phyloP scores from a whole-genome alignment of 2,113 vertebrate species.

The Psittacara wagleri region DNA sequence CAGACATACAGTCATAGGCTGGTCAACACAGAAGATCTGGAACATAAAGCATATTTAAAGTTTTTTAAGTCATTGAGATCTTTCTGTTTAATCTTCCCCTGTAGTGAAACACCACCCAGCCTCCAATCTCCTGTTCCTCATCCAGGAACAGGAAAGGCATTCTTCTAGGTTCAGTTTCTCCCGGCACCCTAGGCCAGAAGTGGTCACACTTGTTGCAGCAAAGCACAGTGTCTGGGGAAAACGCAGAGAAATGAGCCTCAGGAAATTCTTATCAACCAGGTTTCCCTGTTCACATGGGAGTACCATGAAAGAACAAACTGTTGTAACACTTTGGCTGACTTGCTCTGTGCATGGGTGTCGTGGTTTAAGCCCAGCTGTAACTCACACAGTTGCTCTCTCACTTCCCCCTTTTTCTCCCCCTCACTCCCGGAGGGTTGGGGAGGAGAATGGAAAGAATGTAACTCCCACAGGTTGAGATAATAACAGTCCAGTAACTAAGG shows the following conservation, averaged over 20 bases:
- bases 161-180: not conserved
- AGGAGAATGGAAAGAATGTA: too few relatives aligned
- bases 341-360: not conserved
- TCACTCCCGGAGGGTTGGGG: too few relatives aligned
- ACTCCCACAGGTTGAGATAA: too few relatives aligned
- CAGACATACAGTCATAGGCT: not conserved
- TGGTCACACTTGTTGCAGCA: not conserved
- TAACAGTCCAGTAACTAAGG: too few relatives aligned
- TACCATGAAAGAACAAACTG: not conserved
- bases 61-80: accelerated
- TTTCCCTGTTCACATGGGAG: not conserved
- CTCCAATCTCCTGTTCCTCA: not conserved
- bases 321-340: not conserved
- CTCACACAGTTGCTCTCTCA: too few relatives aligned
- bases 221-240: not conserved
- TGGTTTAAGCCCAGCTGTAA: too few relatives aligned
- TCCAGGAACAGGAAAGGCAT: not conserved
- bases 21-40: not conserved
- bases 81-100: not conserved
- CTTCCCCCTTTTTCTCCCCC: too few relatives aligned
- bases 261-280: accelerated
- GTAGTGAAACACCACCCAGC: not conserved
- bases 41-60: not conserved
- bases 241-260: not conserved
- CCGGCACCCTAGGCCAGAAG: not conserved